Conservation (phyloP, 1,140 invertebrate species). For the Drosophila saltans region DNA sequence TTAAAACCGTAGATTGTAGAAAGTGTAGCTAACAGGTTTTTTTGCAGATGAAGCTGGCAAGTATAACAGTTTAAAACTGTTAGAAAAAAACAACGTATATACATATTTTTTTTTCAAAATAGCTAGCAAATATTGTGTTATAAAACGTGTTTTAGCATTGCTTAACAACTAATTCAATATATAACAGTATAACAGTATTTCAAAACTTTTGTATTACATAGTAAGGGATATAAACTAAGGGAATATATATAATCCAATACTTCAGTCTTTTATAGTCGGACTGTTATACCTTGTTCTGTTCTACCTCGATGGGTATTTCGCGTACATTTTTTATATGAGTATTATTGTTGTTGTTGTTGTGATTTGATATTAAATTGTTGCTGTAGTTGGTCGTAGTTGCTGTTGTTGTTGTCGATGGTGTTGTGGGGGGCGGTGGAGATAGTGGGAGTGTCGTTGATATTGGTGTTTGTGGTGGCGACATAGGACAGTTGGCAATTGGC, state of each 20-base stretch:
- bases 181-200: slow-evolving; percentile 1
- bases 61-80: too few species aligned
- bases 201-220: background rate
- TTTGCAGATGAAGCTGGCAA: too few species aligned
- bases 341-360: slow-evolving; percentile 46
- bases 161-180: too few species aligned
- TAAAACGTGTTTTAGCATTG: too few species aligned
- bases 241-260: background rate
- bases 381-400: slow-evolving; percentile 40
- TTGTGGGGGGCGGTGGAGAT: slow-evolving; percentile 29
- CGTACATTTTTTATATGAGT: slow-evolving; percentile 71
- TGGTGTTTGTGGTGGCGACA: slow-evolving; percentile 53
- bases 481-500: slow-evolving; percentile 56
- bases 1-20: too few species aligned
- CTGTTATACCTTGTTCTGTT: slow-evolving; percentile 77
- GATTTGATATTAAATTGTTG: slow-evolving; percentile 15
- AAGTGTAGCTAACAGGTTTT: too few species aligned
- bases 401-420: slow-evolving; percentile 44
- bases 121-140: too few species aligned
- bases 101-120: too few species aligned
- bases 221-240: background rate
- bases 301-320: slow-evolving; percentile 82
- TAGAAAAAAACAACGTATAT: too few species aligned
- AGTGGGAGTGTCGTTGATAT: slow-evolving; percentile 28
- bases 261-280: background rate